These are phyloP conservation scores for Acanthococcus lagerstroemiae DNA, from an alignment of 2,888 invertebrate species.

Conservation along the genomic window DNA sequence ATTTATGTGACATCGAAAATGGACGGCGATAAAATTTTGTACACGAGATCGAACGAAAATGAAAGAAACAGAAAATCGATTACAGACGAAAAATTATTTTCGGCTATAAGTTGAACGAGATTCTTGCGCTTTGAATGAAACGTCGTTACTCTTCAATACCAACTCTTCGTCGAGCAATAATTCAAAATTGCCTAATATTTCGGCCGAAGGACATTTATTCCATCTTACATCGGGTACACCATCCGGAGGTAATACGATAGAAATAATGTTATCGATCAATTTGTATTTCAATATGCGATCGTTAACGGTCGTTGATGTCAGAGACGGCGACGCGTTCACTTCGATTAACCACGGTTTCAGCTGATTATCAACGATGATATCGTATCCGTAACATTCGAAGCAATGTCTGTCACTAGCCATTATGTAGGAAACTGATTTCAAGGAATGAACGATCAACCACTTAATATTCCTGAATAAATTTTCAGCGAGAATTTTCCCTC, in stretches of 20 bases:
- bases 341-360: slow-evolving; percentile 90
- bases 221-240: slow-evolving; percentile 81
- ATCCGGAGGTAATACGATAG: slow-evolving; percentile 64
- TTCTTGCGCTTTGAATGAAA: slow-evolving; percentile 27
- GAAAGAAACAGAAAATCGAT: neutral
- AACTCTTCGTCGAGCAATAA: slow-evolving; percentile 70
- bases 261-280: slow-evolving; percentile 83
- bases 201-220: slow-evolving; percentile 67
- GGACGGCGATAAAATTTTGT: too few relatives aligned
- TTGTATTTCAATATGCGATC: slow-evolving; percentile 90
- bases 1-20: too few relatives aligned
- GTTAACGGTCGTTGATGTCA: slow-evolving; percentile 87
- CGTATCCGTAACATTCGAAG: slow-evolving; percentile 91
- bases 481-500: slow-evolving; percentile 71
- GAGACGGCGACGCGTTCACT: slow-evolving; percentile 90
- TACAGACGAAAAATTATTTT: too few relatives aligned
- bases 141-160: slow-evolving; percentile 31
- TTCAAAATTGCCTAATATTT: slow-evolving; percentile 75
- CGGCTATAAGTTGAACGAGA: slow-evolving; percentile 23
- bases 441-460: slow-evolving; percentile 82
- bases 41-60: too few relatives aligned
- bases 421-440: slow-evolving; percentile 83
- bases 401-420: slow-evolving; percentile 89
- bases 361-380: slow-evolving; percentile 89
- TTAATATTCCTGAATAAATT: slow-evolving; percentile 77